Base-by-base conservation (phyloP, 2,888 invertebrate genomes). In the Eupelmus urozonus region DNA sequence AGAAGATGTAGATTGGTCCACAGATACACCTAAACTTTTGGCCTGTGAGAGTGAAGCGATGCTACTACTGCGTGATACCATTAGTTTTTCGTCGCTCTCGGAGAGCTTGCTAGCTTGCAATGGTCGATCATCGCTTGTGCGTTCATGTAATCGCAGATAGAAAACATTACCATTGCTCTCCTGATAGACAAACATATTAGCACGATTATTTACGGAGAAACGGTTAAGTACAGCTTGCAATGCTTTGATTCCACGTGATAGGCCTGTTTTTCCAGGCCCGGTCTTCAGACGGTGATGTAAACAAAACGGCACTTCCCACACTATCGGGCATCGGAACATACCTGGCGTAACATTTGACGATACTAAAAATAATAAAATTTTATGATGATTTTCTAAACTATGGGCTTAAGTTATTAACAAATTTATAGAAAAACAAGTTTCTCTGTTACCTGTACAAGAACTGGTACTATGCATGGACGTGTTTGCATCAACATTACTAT, bases 141-240 rank as follows among this genome's bases (percentile, higher is more conserved):
- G 88, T 49, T 90, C 90, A 78, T 89, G 88, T 4, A 90, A 83
- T 34, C 91, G 88, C 51, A 92, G 82, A 86, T 94, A 94, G 85
- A 93, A 94, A 0, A 94, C 93, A 83, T 93, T 93, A 18, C 91
- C 91, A 76, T 91, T 90, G 53, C 90, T 91, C 83, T 95, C 94
- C 85, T 92, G 92, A 85, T 94, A 94, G 16, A 95, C 95, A 89
- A 94, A 95, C 94, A 95, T 94, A 87, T 95, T 95, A 81, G 91
- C 93, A 53, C 95, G 91, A 85, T 95, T 95, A 82, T 91, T 92
- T 0, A 95, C 95, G 1, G 93, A 93, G 84, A 95, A 94, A 75
- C 93, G 92, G 84, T 93, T 93, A 34, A 95, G 90, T 9, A 94
- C 93, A 20, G 92, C 91, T 82, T 93, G 92, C 63, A 95, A 88